Conservation (phyloP, 64 coral and sea anemone genomes). For the Pachyseris speciosa region DNA sequence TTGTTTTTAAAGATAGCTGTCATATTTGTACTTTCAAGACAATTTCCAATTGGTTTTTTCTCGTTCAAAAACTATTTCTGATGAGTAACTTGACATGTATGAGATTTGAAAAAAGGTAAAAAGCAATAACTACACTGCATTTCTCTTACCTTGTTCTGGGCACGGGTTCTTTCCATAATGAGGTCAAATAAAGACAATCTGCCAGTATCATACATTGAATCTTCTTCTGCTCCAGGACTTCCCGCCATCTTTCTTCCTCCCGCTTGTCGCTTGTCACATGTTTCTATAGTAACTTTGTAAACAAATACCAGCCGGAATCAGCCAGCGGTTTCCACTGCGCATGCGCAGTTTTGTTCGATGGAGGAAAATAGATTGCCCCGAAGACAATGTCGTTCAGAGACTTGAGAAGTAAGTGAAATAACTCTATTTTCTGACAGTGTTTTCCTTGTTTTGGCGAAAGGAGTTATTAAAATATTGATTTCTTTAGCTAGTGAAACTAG, state of each 20-base stretch:
- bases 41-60: too few species aligned
- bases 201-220: slow-evolving; percentile 71
- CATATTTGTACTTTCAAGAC: too few species aligned
- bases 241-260: slow-evolving; percentile 83
- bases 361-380: slow-evolving; percentile 28
- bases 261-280: not conserved
- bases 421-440: not conserved
- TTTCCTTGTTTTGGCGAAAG: not conserved
- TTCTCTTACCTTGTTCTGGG: slow-evolving; percentile 90
- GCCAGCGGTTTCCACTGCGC: slow-evolving; percentile 42
- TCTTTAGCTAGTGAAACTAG: not conserved
- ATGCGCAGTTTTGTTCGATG: slow-evolving; percentile 56
- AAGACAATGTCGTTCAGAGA: slow-evolving; percentile 97
- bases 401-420: slow-evolving; percentile 90
- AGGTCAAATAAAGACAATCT: slow-evolving; percentile 96
- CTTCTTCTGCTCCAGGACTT: slow-evolving; percentile 71
- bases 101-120: not conserved
- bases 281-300: slow-evolving; percentile 64
- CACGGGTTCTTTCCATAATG: slow-evolving; percentile 87
- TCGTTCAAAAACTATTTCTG: too few species aligned
- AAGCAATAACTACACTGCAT: not conserved
- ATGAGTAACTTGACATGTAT: too few species aligned
- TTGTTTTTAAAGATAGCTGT: too few species aligned
- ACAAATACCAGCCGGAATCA: slow-evolving; percentile 22
- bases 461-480: not conserved